Conservation (phyloP, 2,797 vertebrate species). For the Cryptoblepharus egeriae region DNA sequence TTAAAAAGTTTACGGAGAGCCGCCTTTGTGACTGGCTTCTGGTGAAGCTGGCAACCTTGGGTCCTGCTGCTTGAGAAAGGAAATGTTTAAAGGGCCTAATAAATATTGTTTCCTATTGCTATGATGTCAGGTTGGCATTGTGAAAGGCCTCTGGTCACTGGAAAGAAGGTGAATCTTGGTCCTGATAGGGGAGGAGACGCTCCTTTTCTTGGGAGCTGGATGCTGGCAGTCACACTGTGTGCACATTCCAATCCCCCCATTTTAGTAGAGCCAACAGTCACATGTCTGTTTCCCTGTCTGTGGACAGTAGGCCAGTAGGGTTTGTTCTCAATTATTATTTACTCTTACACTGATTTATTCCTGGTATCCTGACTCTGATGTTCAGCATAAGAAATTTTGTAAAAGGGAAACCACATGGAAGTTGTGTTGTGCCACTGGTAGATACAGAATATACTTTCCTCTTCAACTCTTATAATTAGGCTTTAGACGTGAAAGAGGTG, state of each 20-base stretch:
- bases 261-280: accelerated
- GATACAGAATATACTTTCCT: not conserved
- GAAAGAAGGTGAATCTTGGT: slow-evolving; percentile 29
- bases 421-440: not conserved
- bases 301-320: slow-evolving; percentile 15
- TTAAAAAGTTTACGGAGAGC: slow-evolving; percentile 74
- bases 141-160: slow-evolving; percentile 17
- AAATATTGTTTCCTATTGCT: slow-evolving; percentile 57
- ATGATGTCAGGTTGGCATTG: slow-evolving; percentile 26
- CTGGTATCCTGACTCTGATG: slow-evolving; percentile 14
- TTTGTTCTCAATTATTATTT: slow-evolving; percentile 15
- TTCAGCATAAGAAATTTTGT: slow-evolving; percentile 43
- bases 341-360: slow-evolving; percentile 32
- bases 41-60: slow-evolving; percentile 62
- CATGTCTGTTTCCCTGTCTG: not conserved
- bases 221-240: not conserved
- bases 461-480: accelerated
- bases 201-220: not conserved
- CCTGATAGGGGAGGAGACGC: not conserved
- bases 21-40: slow-evolving; percentile 64
- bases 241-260: not conserved
- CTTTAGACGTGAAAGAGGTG: too few species aligned
- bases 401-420: slow-evolving; percentile 18
- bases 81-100: slow-evolving; percentile 63
- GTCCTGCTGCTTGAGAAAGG: slow-evolving; percentile 52